Evolutionary conservation across 2,113 vertebrate genomes (phyloP), one percentile per base, ranked within the genome.

Genomic region (Tetrax tetrax): DNA sequence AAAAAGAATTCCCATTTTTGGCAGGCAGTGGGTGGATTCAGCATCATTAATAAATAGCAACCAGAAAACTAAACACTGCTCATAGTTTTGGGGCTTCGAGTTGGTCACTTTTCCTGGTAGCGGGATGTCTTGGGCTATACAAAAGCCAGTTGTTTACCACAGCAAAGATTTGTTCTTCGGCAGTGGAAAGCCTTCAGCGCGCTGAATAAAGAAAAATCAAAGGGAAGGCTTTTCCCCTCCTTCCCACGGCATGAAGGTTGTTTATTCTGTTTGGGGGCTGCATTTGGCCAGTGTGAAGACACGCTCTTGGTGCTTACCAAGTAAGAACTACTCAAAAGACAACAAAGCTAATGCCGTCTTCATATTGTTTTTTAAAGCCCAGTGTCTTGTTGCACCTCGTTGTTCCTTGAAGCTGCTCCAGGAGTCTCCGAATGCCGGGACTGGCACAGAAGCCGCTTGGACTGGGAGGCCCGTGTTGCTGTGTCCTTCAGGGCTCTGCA

Each of bases 41-140:
- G 83, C 69, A 14, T 60, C 0, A 0, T 38, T 75, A 66, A 74
- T 72, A 85, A 78, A 33, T 6, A 75, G 53, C 68, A 89, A 38
- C 16, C 72, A 91, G 82, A 61, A 83, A 95, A 89, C 82, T 88
- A 93, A 87, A 85, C 35, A 2, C 41, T 84, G 48, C 71, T 95
- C 82, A 7, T 86, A 22, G 41, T 83, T 70, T 4, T 16, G 41
- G 84, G 71, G 20, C 63, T 94, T 83, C 2, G 2, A 16, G 74
- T 72, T 61, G 78, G 57, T 90, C 70, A 3, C 21, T 51, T 61
- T 80, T 96, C 65, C 93, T 65, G 74, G 29, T 63, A 85, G 54
- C 15, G 5, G 59, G 76, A 80, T 75, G 60, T 22, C 18, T 24
- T 43, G 54, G 74, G 35, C 48, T 85, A 78, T 29, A 10, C 25